These are phyloP conservation scores for Tillus elongatus DNA, from an alignment of 2,888 invertebrate species.

Conservation along the genomic window DNA sequence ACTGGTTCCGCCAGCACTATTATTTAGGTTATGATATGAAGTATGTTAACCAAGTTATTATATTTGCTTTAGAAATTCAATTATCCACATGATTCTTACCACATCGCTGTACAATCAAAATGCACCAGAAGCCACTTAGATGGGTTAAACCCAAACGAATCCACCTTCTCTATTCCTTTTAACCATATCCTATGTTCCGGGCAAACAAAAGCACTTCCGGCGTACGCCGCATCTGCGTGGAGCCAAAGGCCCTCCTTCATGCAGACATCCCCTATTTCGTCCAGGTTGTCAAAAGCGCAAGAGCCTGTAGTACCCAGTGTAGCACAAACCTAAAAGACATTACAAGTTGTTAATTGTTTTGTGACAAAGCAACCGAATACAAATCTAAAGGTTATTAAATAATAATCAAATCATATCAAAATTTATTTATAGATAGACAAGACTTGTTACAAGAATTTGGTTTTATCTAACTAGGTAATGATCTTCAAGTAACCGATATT, in stretches of 20 bases:
- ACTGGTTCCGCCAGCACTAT: no score
- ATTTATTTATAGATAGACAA: no score
- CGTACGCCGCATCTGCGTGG: slow-evolving; percentile 97
- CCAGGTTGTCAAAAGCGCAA: slow-evolving; percentile 90
- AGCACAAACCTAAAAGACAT: slow-evolving; percentile 74
- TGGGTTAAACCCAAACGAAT: slow-evolving; percentile 96
- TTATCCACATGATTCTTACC: slow-evolving; percentile 51
- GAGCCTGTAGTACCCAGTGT: slow-evolving; percentile 95
- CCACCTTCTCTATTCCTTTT: slow-evolving; percentile 81
- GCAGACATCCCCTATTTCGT: slow-evolving; percentile 58
- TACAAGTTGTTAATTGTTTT: not conserved
- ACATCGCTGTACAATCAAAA: slow-evolving; percentile 98
- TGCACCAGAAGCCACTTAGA: slow-evolving; percentile 99
- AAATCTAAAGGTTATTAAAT: no score
- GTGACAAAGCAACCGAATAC: slow-evolving; percentile 1
- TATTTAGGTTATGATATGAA: no score
- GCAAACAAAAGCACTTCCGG: slow-evolving; percentile 91
- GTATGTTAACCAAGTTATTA: no score
- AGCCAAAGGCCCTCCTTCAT: slow-evolving; percentile 82
- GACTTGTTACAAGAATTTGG: no score
- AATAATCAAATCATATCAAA: no score
- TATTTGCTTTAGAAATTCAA: no score
- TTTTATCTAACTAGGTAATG: no score
- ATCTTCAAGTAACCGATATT: no score
- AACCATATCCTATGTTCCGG: slow-evolving; percentile 90